Evolutionary conservation across 1,140 invertebrate species (phyloP), one percentile per base, ranked within the genome.

Genomic region (Sitophilus oryzae): DNA sequence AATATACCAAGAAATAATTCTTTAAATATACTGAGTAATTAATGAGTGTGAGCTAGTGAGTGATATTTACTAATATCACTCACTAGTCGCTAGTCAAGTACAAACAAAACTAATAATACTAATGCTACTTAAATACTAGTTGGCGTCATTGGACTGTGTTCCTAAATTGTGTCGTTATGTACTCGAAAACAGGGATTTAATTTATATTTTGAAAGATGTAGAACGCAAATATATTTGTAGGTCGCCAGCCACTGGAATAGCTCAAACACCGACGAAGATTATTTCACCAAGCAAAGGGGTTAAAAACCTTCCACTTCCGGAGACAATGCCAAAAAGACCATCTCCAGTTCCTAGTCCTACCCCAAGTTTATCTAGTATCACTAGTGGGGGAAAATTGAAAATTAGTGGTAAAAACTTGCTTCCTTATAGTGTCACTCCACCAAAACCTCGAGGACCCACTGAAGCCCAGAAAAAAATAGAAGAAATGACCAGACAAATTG

Each of bases 391-490:
- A 11, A 64, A 68, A 46, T 43, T 70, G 16, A 78, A 77, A 47
- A 74, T 78, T 4, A 70, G 77, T 61, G 81, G 82, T 1, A 89
- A 92, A 71, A 84, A 85, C 65, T 69, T 92, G 30, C 71, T 94
- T 40, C 89, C 89, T 1, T 94, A 91, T 63, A 93, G 88, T 74
- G 85, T 94, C 11, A 93, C 91, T 25, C 89, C 87, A 37, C 85
- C 90, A 51, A 79, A 86, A 56, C 86, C 87, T 47, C 73, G 88
- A 73, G 90, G 89, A 1, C 88, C 88, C 10, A 90, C 88, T 42
- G 91, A 93, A 73, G 91, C 91, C 25, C 89, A 95, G 72, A 80
- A 85, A 48, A 93, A 93, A 74, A 88, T 94, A 64, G 91, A 94
- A 71, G 89, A 92, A 66, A 75, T 94, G 38, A 94, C 90, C 2